Evolutionary conservation across 2,888 invertebrate species (phyloP).

Genomic region (Myopa testacea): DNA sequence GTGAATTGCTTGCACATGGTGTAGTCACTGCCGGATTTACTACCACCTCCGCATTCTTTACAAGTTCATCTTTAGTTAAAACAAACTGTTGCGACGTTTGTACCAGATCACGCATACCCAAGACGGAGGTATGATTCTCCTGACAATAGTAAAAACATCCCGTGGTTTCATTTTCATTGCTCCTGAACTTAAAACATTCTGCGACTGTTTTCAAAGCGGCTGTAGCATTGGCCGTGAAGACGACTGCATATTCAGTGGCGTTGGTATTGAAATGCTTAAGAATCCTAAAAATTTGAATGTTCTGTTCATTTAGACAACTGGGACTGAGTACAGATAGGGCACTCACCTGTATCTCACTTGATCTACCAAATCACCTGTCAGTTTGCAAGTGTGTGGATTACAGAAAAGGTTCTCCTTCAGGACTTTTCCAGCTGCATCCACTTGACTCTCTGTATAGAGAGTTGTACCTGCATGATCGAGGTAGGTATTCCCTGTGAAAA

Average conservation of each 20-base stretch:
- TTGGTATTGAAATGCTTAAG: constrained; percentile 87
- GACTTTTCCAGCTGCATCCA: constrained; percentile 75
- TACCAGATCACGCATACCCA: constrained; percentile 90
- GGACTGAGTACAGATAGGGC: too few species aligned
- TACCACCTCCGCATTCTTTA: constrained; percentile 59
- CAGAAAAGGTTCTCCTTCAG: constrained; percentile 81
- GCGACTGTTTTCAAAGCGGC: constrained; percentile 85
- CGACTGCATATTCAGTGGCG: constrained; percentile 82
- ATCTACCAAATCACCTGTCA: constrained; percentile 86
- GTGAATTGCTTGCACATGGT: constrained; percentile 66
- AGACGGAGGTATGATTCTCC: constrained; percentile 95
- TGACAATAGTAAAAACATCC: constrained; percentile 84
- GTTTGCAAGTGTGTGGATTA: constrained; percentile 91
- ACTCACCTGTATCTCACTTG: constrained; percentile 80
- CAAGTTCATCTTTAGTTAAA: constrained; percentile 73
- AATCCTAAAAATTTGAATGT: constrained; percentile 71
- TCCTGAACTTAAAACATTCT: constrained; percentile 79
- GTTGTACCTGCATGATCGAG: constrained; percentile 92
- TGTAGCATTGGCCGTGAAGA: constrained; percentile 97
- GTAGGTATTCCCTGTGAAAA: constrained; percentile 76
- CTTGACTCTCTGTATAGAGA: constrained; percentile 82
- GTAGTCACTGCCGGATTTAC: neutral
- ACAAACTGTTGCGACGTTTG: constrained; percentile 72
- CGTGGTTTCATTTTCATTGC: constrained; percentile 10
- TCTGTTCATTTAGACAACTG: neutral